These are phyloP conservation scores for Hyles vespertilio DNA, from an alignment of 1,140 invertebrate species.

Conservation along the genomic window DNA sequence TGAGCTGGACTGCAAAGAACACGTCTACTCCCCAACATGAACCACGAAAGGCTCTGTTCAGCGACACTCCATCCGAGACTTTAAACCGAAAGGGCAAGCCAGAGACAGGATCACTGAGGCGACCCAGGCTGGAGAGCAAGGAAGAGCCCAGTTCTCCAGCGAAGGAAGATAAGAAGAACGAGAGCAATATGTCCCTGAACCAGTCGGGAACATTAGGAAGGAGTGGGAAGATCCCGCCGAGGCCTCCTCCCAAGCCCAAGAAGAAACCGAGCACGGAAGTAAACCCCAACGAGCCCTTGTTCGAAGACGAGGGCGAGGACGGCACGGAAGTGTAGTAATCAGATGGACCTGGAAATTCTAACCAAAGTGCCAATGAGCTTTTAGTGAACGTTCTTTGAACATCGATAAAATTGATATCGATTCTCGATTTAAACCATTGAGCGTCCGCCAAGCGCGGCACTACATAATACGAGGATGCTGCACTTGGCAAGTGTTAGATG, in stretches of 20 bases:
- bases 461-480: too few species aligned
- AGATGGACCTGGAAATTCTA: conserved; percentile 11
- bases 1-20: conserved; percentile 73
- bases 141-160: conserved; percentile 50
- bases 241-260: conserved; percentile 88
- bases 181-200: conserved; percentile 50
- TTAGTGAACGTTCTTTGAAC: conserved; percentile 32
- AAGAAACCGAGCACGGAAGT: conserved; percentile 78
- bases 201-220: conserved; percentile 61
- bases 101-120: conserved; percentile 63
- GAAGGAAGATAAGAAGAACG: conserved; percentile 64
- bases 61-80: conserved; percentile 44
- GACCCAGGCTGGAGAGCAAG: conserved; percentile 46
- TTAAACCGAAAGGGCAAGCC: conserved; percentile 61
- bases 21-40: conserved; percentile 64
- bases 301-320: conserved; percentile 90
- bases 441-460: too few species aligned
- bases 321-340: conserved; percentile 86
- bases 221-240: conserved; percentile 84
- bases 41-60: conserved; percentile 51
- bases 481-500: too few species aligned
- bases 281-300: conserved; percentile 79
- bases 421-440: background rate
- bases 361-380: conserved; percentile 69
- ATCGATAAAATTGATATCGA: conserved; percentile 10